Base-by-base conservation (phyloP, 1,140 invertebrate species). In the Magallana ariakensis region DNA sequence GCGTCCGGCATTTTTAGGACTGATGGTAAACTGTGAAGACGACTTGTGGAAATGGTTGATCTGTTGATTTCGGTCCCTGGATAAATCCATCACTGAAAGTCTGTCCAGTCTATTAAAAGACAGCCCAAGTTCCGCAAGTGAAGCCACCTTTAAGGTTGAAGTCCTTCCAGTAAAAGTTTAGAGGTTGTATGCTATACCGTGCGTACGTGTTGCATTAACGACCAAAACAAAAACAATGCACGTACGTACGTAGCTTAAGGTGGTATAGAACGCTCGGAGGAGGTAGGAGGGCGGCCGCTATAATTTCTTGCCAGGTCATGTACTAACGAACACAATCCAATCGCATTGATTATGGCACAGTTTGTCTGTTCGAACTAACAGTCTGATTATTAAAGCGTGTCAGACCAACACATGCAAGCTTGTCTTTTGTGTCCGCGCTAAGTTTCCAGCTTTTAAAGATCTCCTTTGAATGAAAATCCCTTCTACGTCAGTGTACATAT, bases 11-110 rank as follows among this genome's bases (percentile, higher is more conserved):
- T 92, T 89, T 58, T 88, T 75, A 4, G 90, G 88, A 46, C 85
- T 89, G 11, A 93, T 87, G 9, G 89, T 92, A 75, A 93, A 93
- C n/a, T 89, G 87, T 10, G 92, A 92, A 56, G 57, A 83, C 15
- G 84, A 83, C 58, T 46, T 88, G 46, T 85, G 58, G 46, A 87
- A 87, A 80, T 84, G 22, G 22, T 75, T 46, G 33, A 46, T 75
- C 33, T 75, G 66, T 75, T 75, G 66, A 26, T 75, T 75, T 13
- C 66, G 66, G 10, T 75, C 66, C 33, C 19, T 75, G 10, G 19
- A 26, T 11, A 75, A 75, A 75, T 75, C 66, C 66, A 75, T 75
- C 22, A 75, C 22, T 75, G 66, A 75, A 33, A 75, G 22, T 26
- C 22, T 75, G 19, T 75, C 66, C 66, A 75, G 22, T 75, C 66